Base-by-base conservation (phyloP, 2,113 vertebrate species). In the Callipepla squamata region DNA sequence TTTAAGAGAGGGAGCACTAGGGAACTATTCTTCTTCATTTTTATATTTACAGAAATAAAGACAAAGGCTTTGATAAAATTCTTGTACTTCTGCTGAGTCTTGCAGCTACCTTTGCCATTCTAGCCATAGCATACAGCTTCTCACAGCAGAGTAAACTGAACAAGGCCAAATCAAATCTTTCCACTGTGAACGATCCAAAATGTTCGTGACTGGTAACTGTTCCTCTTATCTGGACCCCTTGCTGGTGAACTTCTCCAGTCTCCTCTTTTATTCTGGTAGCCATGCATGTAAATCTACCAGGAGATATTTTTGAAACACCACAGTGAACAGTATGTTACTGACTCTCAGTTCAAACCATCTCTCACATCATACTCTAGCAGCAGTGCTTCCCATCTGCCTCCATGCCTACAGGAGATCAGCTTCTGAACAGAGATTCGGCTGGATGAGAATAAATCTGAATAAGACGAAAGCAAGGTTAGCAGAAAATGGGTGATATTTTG, bases 311-410 rank as follows among this genome's bases (percentile, higher is more conserved):
- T 94, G 91, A 90, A 92, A 66, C 55, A 55, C 68, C 1, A 1
- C 57, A 47, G 67, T 74, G 88, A 95, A 94, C 85, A 95, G 87
- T 75, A 75, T 93, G 93, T 90, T 91, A 93, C 91, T 78, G 84
- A 92, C 55, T 93, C 26, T 82, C 53, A 70, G 91, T 91, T 94
- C 84, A 92, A 93, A 47, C 42, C 85, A 70, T 91, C 79, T 85
- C 68, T 83, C 94, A 92, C 55, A 87, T 93, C 87, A 77, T 67
- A 91, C 42, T 68, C 59, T 82, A 94, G 45, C 79, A 95, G 75
- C 65, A 36, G 87, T 89, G 67, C 68, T 86, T 94, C 81, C 94
- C 94, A 96, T 95, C 91, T 96, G 91, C 85, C 75, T 96, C 79
- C 18, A 51, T 89, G 75, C 85, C 91, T 94, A 73, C 67, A 94